These are phyloP conservation scores for Tamias sibiricus DNA, from an alignment of 2,113 vertebrate genomes.

Conservation along the genomic window DNA sequence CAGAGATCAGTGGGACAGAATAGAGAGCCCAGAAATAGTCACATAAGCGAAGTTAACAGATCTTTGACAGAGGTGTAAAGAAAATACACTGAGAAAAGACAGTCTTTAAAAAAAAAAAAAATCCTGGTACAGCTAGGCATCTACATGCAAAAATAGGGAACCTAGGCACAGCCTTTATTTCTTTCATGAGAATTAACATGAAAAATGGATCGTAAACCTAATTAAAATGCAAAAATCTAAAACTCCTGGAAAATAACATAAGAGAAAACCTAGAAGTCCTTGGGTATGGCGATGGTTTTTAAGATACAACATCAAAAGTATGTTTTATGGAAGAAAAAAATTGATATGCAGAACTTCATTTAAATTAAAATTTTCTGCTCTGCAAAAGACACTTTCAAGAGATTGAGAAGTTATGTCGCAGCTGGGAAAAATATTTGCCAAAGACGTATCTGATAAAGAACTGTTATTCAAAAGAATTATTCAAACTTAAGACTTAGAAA, in stretches of 20 bases:
- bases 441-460: not conserved
- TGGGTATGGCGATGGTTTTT: not conserved
- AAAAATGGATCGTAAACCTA: not conserved
- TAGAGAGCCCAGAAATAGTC: not conserved
- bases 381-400: not conserved
- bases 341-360: not conserved
- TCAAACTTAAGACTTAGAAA: not conserved
- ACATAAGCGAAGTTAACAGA: not conserved
- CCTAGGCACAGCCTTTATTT: not conserved
- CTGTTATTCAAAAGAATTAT: not conserved
- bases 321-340: not conserved
- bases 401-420: not conserved
- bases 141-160: not conserved
- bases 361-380: not conserved
- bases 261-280: not conserved
- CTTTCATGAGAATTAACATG: not conserved
- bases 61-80: not conserved
- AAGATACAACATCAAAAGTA: not conserved
- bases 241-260: not conserved
- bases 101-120: not conserved
- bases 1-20: not conserved
- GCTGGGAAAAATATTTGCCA: not conserved
- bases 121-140: not conserved
- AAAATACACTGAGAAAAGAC: not conserved
- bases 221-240: not conserved